Conservation (phyloP, 2,113 vertebrate genomes). For the Otolemur garnettii region DNA sequence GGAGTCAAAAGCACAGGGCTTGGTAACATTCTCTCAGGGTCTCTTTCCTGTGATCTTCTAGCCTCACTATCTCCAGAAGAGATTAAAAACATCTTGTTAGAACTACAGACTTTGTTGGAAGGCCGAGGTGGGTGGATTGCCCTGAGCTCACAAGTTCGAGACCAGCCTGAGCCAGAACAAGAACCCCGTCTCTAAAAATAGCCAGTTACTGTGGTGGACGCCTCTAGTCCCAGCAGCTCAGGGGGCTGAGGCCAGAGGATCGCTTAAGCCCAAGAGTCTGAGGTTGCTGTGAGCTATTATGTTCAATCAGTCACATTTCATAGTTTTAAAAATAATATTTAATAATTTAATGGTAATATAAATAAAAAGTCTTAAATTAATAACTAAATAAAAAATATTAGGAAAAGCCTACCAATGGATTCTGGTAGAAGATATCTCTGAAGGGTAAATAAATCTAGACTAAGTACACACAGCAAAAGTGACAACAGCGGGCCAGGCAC, state of each 20-base stretch:
- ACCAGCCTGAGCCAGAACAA: too few species aligned
- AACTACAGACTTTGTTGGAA: not conserved
- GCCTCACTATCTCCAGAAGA: not conserved
- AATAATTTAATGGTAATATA: constrained; percentile 31
- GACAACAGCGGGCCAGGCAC: not conserved
- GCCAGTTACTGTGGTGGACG: too few species aligned
- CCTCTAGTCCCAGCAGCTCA: too few species aligned
- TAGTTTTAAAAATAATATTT: constrained; percentile 48
- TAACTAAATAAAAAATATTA: constrained; percentile 44
- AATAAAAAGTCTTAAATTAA: constrained; percentile 45
- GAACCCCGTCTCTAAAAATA: too few species aligned
- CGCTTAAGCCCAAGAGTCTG: too few species aligned
- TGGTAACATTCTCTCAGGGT: not conserved
- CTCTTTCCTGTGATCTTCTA: constrained; percentile 35
- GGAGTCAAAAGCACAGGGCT: not conserved
- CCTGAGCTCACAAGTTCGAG: too few species aligned
- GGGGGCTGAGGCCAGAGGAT: too few species aligned
- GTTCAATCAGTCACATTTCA: not conserved
- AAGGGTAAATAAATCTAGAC: constrained; percentile 18
- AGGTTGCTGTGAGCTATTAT: too few species aligned
- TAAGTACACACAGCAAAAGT: not conserved
- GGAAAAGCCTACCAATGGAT: not conserved
- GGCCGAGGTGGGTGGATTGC: too few species aligned
- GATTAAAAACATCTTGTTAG: not conserved
- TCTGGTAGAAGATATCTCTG: not conserved